These are phyloP conservation scores for Nesometra sesokonis DNA, from an alignment of 35 echinoderm and acorn worm genomes.

Conservation along the genomic window DNA sequence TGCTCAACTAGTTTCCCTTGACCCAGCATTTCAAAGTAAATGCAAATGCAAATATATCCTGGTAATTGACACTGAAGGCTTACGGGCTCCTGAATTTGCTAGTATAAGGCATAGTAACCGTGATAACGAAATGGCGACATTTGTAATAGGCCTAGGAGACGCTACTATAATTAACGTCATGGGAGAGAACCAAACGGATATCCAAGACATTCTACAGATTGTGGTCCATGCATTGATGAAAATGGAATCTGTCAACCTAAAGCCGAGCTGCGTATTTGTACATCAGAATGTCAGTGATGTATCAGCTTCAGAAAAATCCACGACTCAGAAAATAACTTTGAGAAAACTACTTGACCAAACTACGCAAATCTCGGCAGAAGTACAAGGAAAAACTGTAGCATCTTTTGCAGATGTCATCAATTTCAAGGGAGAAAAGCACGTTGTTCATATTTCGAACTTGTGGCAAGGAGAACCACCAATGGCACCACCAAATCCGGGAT, in stretches of 20 bases:
- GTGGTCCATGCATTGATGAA: slow-evolving; percentile 23
- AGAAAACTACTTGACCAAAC: not conserved
- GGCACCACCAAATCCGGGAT: not conserved
- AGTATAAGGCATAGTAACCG: not conserved
- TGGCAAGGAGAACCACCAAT: not conserved
- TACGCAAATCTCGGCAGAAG: not conserved
- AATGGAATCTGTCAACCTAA: not conserved
- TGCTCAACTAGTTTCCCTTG: slow-evolving; percentile 7
- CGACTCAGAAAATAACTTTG: not conserved
- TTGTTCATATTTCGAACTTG: not conserved
- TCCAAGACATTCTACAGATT: slow-evolving; percentile 23
- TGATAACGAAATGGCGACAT: slow-evolving; percentile 19
- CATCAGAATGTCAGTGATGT: slow-evolving; percentile 4
- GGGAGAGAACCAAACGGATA: slow-evolving; percentile 6
- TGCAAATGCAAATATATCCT: not conserved
- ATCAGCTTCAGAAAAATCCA: not conserved
- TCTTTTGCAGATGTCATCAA: not conserved
- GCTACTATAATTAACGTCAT: slow-evolving; percentile 15
- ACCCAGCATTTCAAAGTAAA: not conserved
- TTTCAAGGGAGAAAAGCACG: not conserved
- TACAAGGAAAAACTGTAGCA: not conserved
- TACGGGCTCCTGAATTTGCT: not conserved
- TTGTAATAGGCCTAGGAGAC: slow-evolving; percentile 13
- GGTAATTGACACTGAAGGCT: not conserved
- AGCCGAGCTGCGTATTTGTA: not conserved